phyloP scores from a whole-genome alignment of 2,888 invertebrate genomes.

The Liposcelis brunnea region DNA sequence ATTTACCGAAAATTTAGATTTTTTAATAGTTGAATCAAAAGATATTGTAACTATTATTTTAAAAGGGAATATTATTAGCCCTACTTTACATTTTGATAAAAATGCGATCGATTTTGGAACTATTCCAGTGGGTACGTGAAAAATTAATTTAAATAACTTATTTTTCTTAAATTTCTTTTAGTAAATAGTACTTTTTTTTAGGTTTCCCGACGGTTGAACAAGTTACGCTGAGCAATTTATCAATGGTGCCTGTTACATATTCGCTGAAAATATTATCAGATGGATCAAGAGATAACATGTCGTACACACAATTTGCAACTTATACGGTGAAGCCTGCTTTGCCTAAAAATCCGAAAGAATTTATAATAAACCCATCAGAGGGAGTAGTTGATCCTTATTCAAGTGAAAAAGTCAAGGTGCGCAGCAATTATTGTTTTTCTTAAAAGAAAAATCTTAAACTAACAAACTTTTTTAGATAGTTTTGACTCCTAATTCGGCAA shows the following conservation, averaged over 20 bases:
- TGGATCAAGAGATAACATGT: constrained; percentile 34
- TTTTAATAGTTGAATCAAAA: constrained; percentile 37
- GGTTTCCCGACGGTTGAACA: constrained; percentile 32
- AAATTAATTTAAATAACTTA: constrained; percentile 10
- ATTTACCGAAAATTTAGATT: constrained; percentile 42
- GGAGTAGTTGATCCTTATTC: constrained; percentile 32
- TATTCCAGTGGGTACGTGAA: constrained; percentile 34
- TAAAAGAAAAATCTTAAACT: no score
- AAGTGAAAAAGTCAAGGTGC: constrained; percentile 29
- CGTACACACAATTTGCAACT: constrained; percentile 29
- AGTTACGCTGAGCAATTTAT: constrained; percentile 35
- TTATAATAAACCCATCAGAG: constrained; percentile 31
- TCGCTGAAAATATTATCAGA: constrained; percentile 32
- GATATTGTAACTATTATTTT: constrained; percentile 30
- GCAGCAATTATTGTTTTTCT: no score
- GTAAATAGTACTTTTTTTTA: constrained; percentile 19
- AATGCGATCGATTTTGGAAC: constrained; percentile 37
- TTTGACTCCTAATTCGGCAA: no score
- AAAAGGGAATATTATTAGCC: constrained; percentile 43
- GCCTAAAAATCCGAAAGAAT: constrained; percentile 35
- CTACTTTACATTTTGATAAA: constrained; percentile 35
- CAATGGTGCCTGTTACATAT: constrained; percentile 35
- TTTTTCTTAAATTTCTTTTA: constrained; percentile 11
- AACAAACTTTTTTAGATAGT: no score
- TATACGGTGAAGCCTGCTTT: constrained; percentile 27